These are phyloP conservation scores for Tragulus kanchil DNA, from an alignment of 2,113 vertebrate species.

Conservation along the genomic window DNA sequence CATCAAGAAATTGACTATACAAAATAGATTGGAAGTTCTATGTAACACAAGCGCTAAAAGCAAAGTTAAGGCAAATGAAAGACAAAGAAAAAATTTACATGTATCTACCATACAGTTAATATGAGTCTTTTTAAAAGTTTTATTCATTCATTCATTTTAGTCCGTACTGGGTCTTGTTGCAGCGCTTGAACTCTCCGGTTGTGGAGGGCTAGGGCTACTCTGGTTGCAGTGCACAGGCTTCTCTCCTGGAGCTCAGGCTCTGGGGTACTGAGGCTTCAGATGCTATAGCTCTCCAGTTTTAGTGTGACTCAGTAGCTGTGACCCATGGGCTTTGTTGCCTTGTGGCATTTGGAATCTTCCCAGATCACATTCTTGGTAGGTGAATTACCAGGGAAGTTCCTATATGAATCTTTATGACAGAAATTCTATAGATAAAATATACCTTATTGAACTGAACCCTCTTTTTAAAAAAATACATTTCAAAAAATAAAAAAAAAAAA, in stretches of 20 bases:
- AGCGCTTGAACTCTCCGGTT: not conserved
- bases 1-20: constrained; percentile 1
- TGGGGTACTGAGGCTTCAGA: not conserved
- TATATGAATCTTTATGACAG: not conserved
- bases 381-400: not conserved
- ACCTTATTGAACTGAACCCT: not conserved
- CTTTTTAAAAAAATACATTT: not conserved
- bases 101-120: not conserved
- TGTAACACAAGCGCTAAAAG: not conserved
- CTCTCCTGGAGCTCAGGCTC: not conserved
- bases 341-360: not conserved
- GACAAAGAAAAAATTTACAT: constrained; percentile 7
- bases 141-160: not conserved
- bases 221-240: not conserved
- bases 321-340: too few relatives aligned
- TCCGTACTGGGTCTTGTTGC: not conserved
- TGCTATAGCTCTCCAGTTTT: not conserved
- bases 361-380: not conserved
- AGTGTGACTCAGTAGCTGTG: not conserved
- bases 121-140: not conserved
- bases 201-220: too few relatives aligned
- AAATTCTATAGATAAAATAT: not conserved
- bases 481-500: too few relatives aligned
- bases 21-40: constrained; percentile 13
- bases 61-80: constrained; percentile 29